A percentile compares a stretch with the other conserved stretches of the same genome.
These are phyloP conservation scores for Protobothrops flavoviridis DNA, from an alignment of 2,113 vertebrate species.

Conservation along the genomic window DNA sequence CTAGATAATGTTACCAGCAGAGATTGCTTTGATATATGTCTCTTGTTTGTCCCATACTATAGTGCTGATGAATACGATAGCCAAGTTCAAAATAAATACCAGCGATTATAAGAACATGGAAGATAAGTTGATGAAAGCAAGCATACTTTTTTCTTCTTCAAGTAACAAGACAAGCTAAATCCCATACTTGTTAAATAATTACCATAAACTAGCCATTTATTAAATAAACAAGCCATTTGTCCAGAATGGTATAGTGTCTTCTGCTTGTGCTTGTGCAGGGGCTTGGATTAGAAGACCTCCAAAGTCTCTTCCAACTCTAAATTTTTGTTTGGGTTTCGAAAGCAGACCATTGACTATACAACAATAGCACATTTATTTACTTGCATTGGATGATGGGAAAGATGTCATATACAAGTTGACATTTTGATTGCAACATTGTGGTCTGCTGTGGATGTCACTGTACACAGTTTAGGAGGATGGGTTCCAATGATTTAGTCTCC, in stretches of 20 bases:
- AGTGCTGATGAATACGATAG: slow-evolving; percentile 42
- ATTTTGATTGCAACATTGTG: not conserved
- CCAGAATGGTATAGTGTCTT: not conserved
- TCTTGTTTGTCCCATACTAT: slow-evolving; percentile 17
- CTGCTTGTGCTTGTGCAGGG: not conserved
- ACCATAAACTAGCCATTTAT: not conserved
- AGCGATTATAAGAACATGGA: not conserved
- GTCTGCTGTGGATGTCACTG: not conserved
- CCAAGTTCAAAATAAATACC: slow-evolving; percentile 35
- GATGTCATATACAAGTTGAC: not conserved
- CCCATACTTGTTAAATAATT: not conserved
- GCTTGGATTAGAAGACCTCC: not conserved
- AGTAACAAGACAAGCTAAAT: not conserved
- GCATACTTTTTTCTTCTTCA: accelerated
- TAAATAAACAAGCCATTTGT: not conserved
- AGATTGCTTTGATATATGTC: slow-evolving; percentile 39
- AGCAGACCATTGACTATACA: not conserved
- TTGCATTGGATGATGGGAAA: not conserved
- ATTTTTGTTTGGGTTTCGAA: not conserved
- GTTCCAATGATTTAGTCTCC: not conserved
- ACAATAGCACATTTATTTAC: no score
- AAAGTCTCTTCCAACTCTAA: not conserved
- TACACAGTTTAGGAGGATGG: not conserved
- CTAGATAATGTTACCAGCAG: slow-evolving; percentile 66
- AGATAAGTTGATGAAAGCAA: not conserved